phyloP scores from a whole-genome alignment of 2,113 vertebrate genomes.

The Bucco capensis region DNA sequence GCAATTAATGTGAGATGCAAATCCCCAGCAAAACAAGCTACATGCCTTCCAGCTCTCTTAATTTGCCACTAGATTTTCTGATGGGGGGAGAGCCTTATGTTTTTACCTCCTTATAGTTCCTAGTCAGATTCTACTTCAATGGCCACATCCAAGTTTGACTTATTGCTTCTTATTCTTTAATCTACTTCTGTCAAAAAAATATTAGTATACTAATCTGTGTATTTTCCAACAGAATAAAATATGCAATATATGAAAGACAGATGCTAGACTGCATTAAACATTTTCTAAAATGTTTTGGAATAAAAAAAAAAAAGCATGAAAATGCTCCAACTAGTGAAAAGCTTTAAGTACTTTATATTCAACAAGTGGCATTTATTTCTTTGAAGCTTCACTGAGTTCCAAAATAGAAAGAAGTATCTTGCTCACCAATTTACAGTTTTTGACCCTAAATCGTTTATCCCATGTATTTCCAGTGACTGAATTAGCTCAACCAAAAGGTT shows the following conservation, averaged over 20 bases:
- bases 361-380: not conserved
- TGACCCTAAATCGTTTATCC: not conserved
- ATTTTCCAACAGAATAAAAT: not conserved
- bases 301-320: not conserved
- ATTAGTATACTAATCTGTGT: not conserved
- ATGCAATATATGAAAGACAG: not conserved
- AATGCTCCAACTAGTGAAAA: not conserved
- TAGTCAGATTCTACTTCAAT: not conserved
- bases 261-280: not conserved
- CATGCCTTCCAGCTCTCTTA: not conserved
- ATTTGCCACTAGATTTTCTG: not conserved
- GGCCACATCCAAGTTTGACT: not conserved
- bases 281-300: not conserved
- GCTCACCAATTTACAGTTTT: not conserved
- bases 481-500: not conserved
- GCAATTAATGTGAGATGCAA: not conserved
- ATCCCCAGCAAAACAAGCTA: not conserved
- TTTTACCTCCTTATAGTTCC: not conserved
- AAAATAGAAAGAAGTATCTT: not conserved
- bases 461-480: not conserved
- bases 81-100: not conserved
- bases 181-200: not conserved
- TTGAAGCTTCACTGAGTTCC: not conserved
- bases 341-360: not conserved
- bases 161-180: not conserved